These are phyloP conservation scores for Calephelis virginiensis DNA, from an alignment of 1,140 invertebrate genomes.

Conservation along the genomic window DNA sequence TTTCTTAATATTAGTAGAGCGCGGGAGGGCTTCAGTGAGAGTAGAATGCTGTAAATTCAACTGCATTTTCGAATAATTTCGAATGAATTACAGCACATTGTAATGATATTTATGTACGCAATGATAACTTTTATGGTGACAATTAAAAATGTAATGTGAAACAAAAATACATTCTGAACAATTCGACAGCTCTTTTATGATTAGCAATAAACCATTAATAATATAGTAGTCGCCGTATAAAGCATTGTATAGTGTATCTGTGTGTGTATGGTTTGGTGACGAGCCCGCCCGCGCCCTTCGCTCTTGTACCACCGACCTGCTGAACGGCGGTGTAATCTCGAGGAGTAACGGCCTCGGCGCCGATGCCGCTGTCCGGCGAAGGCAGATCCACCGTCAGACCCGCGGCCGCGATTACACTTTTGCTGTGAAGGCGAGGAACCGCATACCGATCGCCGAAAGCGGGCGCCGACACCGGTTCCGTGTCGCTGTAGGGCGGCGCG, in stretches of 20 bases:
- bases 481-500: conserved; percentile 66
- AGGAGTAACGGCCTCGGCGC: conserved; percentile 93
- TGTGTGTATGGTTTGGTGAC: conserved; percentile 37
- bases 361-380: conserved; percentile 94
- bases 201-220: background rate
- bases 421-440: conserved; percentile 72
- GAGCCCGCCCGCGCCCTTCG: conserved; percentile 58
- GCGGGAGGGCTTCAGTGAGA: conserved; percentile 55
- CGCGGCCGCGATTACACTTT: conserved; percentile 80
- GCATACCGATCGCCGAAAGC: conserved; percentile 71
- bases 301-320: conserved; percentile 83
- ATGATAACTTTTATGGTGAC: conserved; percentile 26
- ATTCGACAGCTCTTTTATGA: conserved; percentile 4
- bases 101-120: conserved; percentile 21
- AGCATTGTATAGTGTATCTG: conserved; percentile 19
- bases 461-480: conserved; percentile 57
- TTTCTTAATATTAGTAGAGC: conserved; percentile 40
- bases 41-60: conserved; percentile 25
- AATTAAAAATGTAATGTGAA: conserved; percentile 4
- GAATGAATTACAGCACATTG: conserved; percentile 18
- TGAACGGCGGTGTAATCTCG: conserved; percentile 91
- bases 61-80: conserved; percentile 2
- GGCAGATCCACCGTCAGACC: conserved; percentile 94
- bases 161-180: background rate
- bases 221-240: background rate